Conservation (phyloP, 2,888 invertebrate genomes). For the Chymomyza procnemis region DNA sequence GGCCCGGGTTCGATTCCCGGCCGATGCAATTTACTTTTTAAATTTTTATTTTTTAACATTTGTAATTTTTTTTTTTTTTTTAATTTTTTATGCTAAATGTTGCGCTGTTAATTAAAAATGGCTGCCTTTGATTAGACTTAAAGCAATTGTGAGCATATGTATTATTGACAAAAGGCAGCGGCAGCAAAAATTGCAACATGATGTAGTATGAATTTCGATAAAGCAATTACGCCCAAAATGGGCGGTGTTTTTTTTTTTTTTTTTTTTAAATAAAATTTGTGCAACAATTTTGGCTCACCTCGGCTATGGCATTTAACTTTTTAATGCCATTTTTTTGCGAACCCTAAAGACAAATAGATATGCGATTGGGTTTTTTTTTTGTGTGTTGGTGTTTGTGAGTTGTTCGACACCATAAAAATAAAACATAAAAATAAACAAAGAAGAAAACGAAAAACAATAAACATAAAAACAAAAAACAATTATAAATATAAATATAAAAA, state of each 20-base stretch:
- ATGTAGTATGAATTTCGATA: neutral
- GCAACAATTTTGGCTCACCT: conserved; percentile 73
- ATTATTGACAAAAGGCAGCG: too few species aligned
- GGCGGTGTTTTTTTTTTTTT: too few species aligned
- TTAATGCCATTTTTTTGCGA: conserved; percentile 76
- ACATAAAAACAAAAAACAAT: conserved; percentile 12
- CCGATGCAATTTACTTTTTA: conserved; percentile 54
- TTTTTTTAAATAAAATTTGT: neutral
- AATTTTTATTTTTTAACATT: neutral
- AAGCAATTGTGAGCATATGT: neutral
- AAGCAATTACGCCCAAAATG: neutral
- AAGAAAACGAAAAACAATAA: conserved; percentile 22
- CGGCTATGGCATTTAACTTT: conserved; percentile 76
- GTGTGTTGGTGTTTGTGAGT: conserved; percentile 35
- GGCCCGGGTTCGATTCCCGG: conserved; percentile 74
- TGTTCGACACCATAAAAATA: conserved; percentile 24
- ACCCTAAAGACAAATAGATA: conserved; percentile 70
- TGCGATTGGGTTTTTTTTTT: conserved; percentile 22
- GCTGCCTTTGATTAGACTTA: neutral
- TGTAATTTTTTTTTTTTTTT: neutral
- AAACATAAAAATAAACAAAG: conserved; percentile 36
- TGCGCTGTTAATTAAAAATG: neutral
- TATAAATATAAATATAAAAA: neutral
- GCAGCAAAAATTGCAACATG: neutral
- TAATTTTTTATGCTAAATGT: neutral